phyloP scores from a whole-genome alignment of 2,888 invertebrate species.

The Galeruca laticollis region DNA sequence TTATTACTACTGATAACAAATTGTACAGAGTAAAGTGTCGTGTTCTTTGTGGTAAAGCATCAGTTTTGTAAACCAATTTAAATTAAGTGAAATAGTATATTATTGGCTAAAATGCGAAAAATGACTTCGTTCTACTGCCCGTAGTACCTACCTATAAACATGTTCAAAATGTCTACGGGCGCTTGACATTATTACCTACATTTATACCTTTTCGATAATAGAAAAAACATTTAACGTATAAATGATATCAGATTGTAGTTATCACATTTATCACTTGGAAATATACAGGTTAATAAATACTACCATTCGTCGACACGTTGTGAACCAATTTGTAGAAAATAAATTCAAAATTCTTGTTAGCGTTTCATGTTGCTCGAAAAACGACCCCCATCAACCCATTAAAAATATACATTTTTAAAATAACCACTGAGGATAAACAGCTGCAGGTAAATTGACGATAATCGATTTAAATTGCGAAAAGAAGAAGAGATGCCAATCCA shows the following conservation, averaged over 20 bases:
- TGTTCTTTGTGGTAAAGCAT: too few relatives aligned
- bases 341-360: neutral
- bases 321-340: neutral
- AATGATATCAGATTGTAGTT: neutral
- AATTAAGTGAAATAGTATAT: too few relatives aligned
- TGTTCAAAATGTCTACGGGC: neutral
- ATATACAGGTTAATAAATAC: neutral
- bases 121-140: too few relatives aligned
- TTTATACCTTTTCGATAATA: neutral
- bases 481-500: slow-evolving; percentile 1
- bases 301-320: neutral
- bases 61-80: too few relatives aligned
- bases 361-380: neutral
- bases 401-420: neutral
- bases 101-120: too few relatives aligned
- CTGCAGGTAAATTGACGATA: slow-evolving; percentile 6
- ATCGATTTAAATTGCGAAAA: slow-evolving; percentile 7
- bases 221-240: neutral
- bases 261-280: neutral
- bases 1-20: too few relatives aligned
- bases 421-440: neutral
- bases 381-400: neutral
- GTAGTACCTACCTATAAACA: too few relatives aligned
- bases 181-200: neutral
- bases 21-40: too few relatives aligned